Conservation (phyloP, 30 jellyfish, hydroid and myxozoan species). For the Turritopsis dohrnii region DNA sequence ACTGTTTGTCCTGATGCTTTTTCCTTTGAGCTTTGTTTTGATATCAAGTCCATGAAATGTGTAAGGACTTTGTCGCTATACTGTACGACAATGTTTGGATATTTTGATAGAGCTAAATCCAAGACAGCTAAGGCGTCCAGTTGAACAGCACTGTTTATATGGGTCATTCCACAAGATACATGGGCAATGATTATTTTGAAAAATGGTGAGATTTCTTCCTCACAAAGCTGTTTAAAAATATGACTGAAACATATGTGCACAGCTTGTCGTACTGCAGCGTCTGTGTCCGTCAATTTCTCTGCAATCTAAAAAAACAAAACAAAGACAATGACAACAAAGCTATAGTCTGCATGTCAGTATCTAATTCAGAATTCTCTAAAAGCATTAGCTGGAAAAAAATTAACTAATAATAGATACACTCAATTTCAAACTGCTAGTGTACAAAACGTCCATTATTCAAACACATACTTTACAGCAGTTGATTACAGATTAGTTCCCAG, state of each 20-base stretch:
- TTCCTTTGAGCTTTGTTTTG: slow-evolving; percentile 40
- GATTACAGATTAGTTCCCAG: too few relatives aligned
- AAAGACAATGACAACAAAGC: too few relatives aligned
- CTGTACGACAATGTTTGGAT: slow-evolving; percentile 37
- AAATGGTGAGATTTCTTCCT: slow-evolving; percentile 61
- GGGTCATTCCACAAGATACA: slow-evolving; percentile 89
- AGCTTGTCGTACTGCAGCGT: slow-evolving; percentile 44
- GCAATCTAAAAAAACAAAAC: slow-evolving; percentile 10
- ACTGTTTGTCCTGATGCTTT: slow-evolving; percentile 26
- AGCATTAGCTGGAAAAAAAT: background rate
- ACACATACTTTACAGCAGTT: too few relatives aligned
- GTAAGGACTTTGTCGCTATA: slow-evolving; percentile 54
- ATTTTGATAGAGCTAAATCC: slow-evolving; percentile 40
- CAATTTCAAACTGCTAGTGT: too few relatives aligned
- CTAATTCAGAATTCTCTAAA: too few relatives aligned
- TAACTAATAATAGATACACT: too few relatives aligned
- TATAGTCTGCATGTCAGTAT: background rate
- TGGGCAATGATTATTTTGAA: slow-evolving; percentile 73
- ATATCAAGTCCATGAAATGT: slow-evolving; percentile 55
- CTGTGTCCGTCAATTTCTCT: slow-evolving; percentile 54
- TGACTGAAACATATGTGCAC: slow-evolving; percentile 45
- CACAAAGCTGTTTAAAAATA: slow-evolving; percentile 26
- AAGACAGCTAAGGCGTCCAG: slow-evolving; percentile 49
- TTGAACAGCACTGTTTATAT: slow-evolving; percentile 76
- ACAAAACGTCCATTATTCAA: too few relatives aligned